Evolutionary conservation across 2,888 invertebrate genomes (phyloP).

Genomic region (Silvanus unidentatus): DNA sequence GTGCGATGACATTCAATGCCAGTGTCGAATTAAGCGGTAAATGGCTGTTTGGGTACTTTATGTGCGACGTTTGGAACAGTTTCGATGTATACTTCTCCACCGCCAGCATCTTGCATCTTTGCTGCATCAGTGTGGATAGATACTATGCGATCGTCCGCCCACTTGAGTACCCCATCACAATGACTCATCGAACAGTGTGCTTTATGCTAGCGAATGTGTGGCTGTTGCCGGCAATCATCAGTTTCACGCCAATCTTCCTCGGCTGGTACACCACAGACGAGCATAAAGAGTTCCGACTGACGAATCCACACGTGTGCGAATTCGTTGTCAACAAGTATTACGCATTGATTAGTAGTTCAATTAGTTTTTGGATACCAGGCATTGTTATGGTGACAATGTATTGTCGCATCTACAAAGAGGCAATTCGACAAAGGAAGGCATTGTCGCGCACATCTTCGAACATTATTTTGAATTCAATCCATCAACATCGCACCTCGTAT

Average conservation of each 20-base stretch:
- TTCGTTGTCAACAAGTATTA: slow-evolving; percentile 84
- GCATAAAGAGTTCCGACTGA: slow-evolving; percentile 51
- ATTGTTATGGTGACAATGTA: slow-evolving; percentile 91
- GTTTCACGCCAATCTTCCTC: slow-evolving; percentile 90
- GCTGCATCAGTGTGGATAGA: slow-evolving; percentile 90
- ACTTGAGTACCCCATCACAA: slow-evolving; percentile 84
- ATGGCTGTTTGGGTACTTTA: slow-evolving; percentile 84
- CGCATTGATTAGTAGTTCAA: slow-evolving; percentile 81
- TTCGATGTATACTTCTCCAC: slow-evolving; percentile 91
- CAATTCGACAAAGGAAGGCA: slow-evolving; percentile 75
- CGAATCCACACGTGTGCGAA: slow-evolving; percentile 69
- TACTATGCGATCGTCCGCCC: slow-evolving; percentile 84
- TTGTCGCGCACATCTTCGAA: slow-evolving; percentile 80
- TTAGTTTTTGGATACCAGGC: slow-evolving; percentile 91
- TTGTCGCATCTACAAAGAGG: slow-evolving; percentile 76
- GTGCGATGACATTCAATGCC: slow-evolving; percentile 90
- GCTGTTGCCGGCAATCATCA: slow-evolving; percentile 86
- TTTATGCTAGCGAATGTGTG: slow-evolving; percentile 86
- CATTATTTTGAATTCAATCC: slow-evolving; percentile 77
- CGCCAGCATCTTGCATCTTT: slow-evolving; percentile 86
- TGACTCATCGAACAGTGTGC: slow-evolving; percentile 75
- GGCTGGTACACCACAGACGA: slow-evolving; percentile 70
- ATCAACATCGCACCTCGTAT: slow-evolving; percentile 73
- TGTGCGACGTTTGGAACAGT: slow-evolving; percentile 94
- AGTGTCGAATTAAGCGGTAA: slow-evolving; percentile 73